Percentiles rank a stretch among this genome's conserved stretches.
Conservation (phyloP, 2,797 vertebrate genomes). For the Anabacerthia variegaticeps region DNA sequence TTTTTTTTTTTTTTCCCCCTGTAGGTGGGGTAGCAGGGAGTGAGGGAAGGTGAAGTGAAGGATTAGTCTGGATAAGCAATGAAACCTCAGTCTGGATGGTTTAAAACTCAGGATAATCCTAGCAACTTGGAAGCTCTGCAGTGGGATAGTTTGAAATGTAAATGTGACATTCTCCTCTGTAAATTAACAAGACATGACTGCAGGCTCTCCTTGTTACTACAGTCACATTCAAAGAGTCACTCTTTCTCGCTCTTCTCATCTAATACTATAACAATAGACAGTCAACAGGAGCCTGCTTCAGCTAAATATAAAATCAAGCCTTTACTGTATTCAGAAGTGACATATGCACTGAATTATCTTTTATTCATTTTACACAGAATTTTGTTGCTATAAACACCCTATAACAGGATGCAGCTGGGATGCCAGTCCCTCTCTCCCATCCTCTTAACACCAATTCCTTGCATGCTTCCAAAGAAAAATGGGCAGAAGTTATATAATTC, state of each 20-base stretch:
- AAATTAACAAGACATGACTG: conserved; percentile 75
- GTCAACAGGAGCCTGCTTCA: conserved; percentile 67
- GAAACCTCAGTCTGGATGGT: conserved; percentile 43
- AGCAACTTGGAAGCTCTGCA: conserved; percentile 58
- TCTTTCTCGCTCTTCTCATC: conserved; percentile 31
- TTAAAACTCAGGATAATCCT: conserved; percentile 66
- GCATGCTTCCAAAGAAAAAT: not conserved
- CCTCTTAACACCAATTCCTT: not conserved
- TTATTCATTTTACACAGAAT: conserved; percentile 47
- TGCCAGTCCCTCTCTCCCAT: not conserved
- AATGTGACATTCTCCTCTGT: conserved; percentile 75
- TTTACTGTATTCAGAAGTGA: conserved; percentile 52
- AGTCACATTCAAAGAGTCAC: conserved; percentile 58
- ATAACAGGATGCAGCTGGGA: conserved; percentile 5
- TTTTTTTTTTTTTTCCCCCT: not conserved
- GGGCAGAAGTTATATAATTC: not conserved
- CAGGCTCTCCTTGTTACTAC: conserved; percentile 63
- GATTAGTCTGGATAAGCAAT: conserved; percentile 69
- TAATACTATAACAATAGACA: conserved; percentile 65
- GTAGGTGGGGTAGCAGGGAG: not conserved
- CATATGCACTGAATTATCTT: conserved; percentile 60
- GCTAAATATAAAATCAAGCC: conserved; percentile 60
- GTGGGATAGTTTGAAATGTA: conserved; percentile 74
- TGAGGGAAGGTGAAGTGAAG: conserved; percentile 8
- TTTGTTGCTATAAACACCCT: conserved; percentile 40